Conservation (phyloP, 2,888 invertebrate genomes). For the Aphelenchoides bicaudatus region DNA sequence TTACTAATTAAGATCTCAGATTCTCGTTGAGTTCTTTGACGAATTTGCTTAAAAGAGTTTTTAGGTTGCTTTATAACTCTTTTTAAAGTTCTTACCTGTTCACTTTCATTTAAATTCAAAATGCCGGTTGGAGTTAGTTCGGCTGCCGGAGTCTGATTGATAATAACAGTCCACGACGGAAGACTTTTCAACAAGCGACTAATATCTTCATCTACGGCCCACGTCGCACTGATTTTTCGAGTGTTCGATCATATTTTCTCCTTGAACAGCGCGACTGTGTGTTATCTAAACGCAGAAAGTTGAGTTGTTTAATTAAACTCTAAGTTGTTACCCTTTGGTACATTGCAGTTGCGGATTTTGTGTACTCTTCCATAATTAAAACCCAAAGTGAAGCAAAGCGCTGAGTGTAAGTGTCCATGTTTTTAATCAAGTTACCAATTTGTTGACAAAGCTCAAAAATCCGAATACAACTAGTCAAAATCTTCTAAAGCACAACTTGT, state of each 20-base stretch:
- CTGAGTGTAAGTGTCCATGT: constrained; percentile 57
- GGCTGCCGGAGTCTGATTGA: constrained; percentile 13
- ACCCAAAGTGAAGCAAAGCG: constrained; percentile 59
- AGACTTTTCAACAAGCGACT: constrained; percentile 81
- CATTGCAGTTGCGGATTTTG: constrained; percentile 41
- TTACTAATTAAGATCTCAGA: constrained; percentile 88
- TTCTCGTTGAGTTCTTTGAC: constrained; percentile 78
- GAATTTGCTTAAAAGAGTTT: constrained; percentile 66
- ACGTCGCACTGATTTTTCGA: constrained; percentile 77
- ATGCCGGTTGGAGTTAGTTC: constrained; percentile 10
- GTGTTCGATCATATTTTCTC: constrained; percentile 55
- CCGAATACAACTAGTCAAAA: constrained; percentile 44
- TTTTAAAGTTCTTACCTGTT: constrained; percentile 19
- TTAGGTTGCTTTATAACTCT: background rate
- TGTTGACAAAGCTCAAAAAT: constrained; percentile 51
- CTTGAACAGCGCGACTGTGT: constrained; percentile 26
- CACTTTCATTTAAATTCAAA: constrained; percentile 18
- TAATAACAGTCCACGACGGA: constrained; percentile 68
- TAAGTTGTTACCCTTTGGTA: constrained; percentile 41
- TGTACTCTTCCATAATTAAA: constrained; percentile 53
- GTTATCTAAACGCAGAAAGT: constrained; percentile 34
- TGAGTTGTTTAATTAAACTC: background rate
- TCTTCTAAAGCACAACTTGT: constrained; percentile 31
- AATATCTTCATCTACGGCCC: constrained; percentile 92
- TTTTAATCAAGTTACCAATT: constrained; percentile 48